Conservation (phyloP, 2,113 vertebrate species). For the Limnothrissa miodon region DNA sequence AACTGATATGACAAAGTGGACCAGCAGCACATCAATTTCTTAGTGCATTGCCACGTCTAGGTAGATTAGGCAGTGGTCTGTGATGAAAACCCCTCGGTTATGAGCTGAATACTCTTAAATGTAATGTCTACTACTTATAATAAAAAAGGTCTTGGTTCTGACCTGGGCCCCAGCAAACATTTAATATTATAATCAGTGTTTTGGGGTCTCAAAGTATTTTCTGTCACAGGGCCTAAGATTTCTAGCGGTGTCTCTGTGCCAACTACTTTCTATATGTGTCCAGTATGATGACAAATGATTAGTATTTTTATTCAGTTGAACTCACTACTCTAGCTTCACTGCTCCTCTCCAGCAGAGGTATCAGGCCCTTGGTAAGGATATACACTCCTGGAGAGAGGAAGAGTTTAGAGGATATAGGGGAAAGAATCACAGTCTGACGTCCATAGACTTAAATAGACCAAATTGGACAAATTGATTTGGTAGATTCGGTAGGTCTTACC, state of each 20-base stretch:
- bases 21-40: not conserved
- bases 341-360: constrained; percentile 71
- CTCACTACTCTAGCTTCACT: constrained; percentile 69
- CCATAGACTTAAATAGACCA: not conserved
- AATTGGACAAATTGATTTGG: not conserved
- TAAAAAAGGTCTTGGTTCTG: too few relatives aligned
- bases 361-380: constrained; percentile 68
- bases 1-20: not conserved
- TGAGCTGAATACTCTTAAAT: too few relatives aligned
- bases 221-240: too few relatives aligned
- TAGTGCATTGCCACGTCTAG: not conserved
- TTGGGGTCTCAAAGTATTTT: too few relatives aligned
- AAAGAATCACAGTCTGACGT: not conserved
- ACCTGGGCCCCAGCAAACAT: too few relatives aligned
- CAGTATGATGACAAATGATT: not conserved
- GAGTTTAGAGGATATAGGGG: not conserved
- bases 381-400: constrained; percentile 56
- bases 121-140: too few relatives aligned
- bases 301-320: constrained; percentile 12
- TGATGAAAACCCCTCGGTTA: not conserved
- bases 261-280: too few relatives aligned
- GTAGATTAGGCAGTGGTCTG: not conserved
- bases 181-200: too few relatives aligned
- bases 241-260: too few relatives aligned
- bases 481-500: constrained; percentile 52